Conservation (phyloP, 1,140 invertebrate genomes). For the Heterodera schachtii region DNA sequence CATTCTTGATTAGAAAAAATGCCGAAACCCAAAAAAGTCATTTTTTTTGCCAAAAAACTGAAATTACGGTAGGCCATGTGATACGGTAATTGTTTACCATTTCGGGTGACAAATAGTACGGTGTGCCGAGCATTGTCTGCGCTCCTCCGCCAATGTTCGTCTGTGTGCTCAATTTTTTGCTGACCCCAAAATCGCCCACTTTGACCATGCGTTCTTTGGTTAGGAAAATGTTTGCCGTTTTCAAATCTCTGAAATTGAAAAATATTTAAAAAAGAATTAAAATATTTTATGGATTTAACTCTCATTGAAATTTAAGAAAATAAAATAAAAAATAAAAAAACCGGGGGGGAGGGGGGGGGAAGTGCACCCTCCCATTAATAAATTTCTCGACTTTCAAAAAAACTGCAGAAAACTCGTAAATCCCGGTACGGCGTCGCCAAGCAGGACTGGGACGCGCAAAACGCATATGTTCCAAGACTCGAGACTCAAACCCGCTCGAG, state of each 20-base stretch:
- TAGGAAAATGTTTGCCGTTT: constrained; percentile 79
- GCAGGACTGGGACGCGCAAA: no score
- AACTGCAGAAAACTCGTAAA: no score
- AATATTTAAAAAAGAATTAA: background rate
- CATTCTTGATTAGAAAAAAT: no score
- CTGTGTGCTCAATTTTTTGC: constrained; percentile 74
- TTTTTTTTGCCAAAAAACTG: no score
- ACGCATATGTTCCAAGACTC: no score
- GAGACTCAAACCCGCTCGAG: no score
- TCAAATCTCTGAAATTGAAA: constrained; percentile 73
- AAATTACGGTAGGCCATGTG: no score
- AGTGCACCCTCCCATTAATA: no score
- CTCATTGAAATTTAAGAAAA: constrained; percentile 15
- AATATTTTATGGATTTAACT: no score
- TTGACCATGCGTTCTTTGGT: constrained; percentile 73
- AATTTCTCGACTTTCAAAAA: no score
- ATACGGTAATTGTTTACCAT: constrained; percentile 70
- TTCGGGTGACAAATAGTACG: constrained; percentile 81
- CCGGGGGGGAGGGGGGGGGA: no score
- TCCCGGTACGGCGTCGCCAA: no score
- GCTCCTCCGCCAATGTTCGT: constrained; percentile 74
- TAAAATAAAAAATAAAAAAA: background rate
- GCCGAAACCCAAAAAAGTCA: constrained; percentile 28
- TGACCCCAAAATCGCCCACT: constrained; percentile 81
- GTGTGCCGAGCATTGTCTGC: constrained; percentile 78